Evolutionary conservation across 1,140 invertebrate genomes (phyloP).

Genomic region (Eciton burchellii): DNA sequence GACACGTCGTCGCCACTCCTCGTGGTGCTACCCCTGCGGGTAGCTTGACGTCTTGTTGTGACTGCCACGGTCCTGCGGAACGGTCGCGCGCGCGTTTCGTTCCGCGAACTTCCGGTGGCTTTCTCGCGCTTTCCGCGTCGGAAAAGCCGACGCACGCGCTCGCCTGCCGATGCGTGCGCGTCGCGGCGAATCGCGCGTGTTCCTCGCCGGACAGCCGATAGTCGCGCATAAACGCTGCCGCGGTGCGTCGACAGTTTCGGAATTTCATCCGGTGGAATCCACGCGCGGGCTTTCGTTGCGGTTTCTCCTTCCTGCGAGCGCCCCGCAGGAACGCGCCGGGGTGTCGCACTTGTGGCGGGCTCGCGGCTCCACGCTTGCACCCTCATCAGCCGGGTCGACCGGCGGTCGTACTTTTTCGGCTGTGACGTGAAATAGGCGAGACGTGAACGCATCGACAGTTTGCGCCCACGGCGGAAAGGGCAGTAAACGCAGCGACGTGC

Average conservation of each 20-base stretch:
- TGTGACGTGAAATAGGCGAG: conserved; percentile 44
- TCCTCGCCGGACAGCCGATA: conserved; percentile 11
- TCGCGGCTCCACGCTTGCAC: neutral
- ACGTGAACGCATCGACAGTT: conserved; percentile 22
- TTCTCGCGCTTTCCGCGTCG: conserved; percentile 34
- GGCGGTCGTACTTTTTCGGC: conserved; percentile 9
- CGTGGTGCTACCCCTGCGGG: conserved; percentile 51
- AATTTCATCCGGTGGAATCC: neutral
- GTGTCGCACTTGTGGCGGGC: neutral
- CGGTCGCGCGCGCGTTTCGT: conserved; percentile 68
- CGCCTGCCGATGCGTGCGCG: neutral
- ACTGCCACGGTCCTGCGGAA: conserved; percentile 68
- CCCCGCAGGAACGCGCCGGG: neutral
- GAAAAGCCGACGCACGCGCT: conserved; percentile 29
- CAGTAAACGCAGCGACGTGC: neutral
- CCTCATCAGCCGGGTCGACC: neutral
- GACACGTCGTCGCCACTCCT: conserved; percentile 64
- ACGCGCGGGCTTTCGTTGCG: neutral
- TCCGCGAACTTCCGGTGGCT: conserved; percentile 25
- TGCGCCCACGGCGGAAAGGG: neutral
- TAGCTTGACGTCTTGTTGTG: conserved; percentile 65
- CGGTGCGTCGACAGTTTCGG: neutral
- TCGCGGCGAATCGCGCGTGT: neutral
- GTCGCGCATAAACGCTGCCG: conserved; percentile 20
- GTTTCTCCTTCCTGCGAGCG: neutral